Evolutionary conservation across 1,140 invertebrate genomes (phyloP), one percentile per base, ranked within the genome.

Genomic region (Schmidtea mediterranea): DNA sequence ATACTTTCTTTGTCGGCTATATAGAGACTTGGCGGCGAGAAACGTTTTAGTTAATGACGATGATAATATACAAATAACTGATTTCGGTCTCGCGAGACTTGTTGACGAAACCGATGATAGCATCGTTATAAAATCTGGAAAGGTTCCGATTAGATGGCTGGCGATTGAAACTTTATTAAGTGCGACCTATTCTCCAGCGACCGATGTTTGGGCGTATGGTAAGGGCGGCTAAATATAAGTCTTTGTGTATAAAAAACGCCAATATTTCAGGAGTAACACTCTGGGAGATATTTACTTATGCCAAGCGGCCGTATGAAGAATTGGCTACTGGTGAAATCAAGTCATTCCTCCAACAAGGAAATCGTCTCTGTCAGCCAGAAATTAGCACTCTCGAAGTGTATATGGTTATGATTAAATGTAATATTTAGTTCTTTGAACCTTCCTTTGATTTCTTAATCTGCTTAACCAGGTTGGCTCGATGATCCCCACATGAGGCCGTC

Each of bases 351-450:
- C 18, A 49, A 22, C 23, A 48, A n/a, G 50, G 50, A 12, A 47
- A 49, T 12, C 49, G 50, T 9, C 48, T 51, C 8, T 9, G 5
- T 13, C 50, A 51, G 24, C 50, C 50, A 6, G 22, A 32, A 10
- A 51, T 51, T 18, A 22, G 50, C 50, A 51, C 50, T 9, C 24
- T 51, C 10, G 50, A 51, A 13, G 50, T 51, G 3, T 51, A 51
- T 37, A 49, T 51, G 49, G 48, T 51, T 9, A 36, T 51, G 23
- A 51, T 51, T 15, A 51, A 51, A 37, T 51, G 50, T 43, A 19
- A 21, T 8, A 21, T 45, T 10, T 32, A 6, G 10, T 32, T 32
- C n/a, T n/a, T n/a, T n/a, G n/a, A n/a, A n/a, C n/a, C n/a, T n/a
- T n/a, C n/a, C n/a, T n/a, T n/a, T n/a, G n/a, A n/a, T n/a, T n/a